A percentile compares a stretch with the other conserved stretches of the same genome.
Conservation (phyloP, 2,797 vertebrate genomes). For the Melanotaenia pygmaea region DNA sequence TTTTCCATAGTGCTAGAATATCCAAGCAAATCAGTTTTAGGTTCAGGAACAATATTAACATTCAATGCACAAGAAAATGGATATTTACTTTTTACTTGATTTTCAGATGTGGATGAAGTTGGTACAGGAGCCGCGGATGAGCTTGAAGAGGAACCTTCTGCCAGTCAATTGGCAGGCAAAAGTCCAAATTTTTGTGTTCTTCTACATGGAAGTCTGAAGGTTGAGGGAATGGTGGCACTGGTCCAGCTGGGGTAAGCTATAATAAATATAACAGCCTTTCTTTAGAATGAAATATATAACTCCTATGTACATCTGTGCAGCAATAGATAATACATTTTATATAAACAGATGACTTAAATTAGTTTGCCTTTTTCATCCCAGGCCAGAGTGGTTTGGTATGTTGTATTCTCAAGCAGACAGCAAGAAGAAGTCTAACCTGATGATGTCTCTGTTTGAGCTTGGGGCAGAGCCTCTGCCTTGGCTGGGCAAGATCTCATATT, state of each 20-base stretch:
- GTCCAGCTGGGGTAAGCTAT: slow-evolving; percentile 92
- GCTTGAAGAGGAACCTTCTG: slow-evolving; percentile 93
- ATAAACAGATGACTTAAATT: neutral
- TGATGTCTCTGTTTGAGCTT: slow-evolving; percentile 98
- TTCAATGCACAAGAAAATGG: too few relatives aligned
- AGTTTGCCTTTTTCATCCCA: slow-evolving; percentile 53
- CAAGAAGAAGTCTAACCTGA: slow-evolving; percentile 99
- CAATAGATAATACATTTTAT: neutral
- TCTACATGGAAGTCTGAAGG: slow-evolving; percentile 96
- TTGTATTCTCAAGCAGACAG: slow-evolving; percentile 99
- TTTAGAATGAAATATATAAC: neutral
- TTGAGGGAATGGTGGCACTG: slow-evolving; percentile 98
- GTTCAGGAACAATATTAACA: too few relatives aligned
- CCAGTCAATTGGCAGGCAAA: slow-evolving; percentile 97
- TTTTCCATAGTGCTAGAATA: too few relatives aligned
- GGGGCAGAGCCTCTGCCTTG: slow-evolving; percentile 93
- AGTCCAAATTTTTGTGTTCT: slow-evolving; percentile 98
- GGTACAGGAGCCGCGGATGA: slow-evolving; percentile 93
- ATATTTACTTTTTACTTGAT: slow-evolving; percentile 8
- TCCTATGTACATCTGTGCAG: neutral
- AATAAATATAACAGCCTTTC: neutral
- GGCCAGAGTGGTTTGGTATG: slow-evolving; percentile 97
- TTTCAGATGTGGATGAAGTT: slow-evolving; percentile 93
- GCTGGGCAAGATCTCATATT: slow-evolving; percentile 93
- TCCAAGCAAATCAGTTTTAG: too few relatives aligned